Evolutionary conservation across 2,888 invertebrate species (phyloP).

Genomic region (Axea sp.): DNA sequence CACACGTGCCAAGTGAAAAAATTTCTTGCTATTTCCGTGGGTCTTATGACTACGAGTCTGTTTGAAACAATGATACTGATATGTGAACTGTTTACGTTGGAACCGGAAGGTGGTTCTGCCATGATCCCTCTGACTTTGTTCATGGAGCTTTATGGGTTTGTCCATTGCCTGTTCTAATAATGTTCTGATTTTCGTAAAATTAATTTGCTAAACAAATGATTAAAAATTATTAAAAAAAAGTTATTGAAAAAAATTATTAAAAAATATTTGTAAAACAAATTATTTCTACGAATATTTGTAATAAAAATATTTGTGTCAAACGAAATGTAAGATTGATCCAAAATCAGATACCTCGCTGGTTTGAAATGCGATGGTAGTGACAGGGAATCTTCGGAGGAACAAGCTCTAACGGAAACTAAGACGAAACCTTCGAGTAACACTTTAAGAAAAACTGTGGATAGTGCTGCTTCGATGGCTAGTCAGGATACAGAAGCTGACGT

Average conservation of each 20-base stretch:
- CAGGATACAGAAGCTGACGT: conserved; percentile 72
- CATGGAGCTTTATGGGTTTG: conserved; percentile 80
- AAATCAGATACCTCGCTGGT: conserved; percentile 72
- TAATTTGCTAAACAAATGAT: too few relatives aligned
- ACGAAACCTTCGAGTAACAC: conserved; percentile 33
- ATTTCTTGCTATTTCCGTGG: conserved; percentile 87
- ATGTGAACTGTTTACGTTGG: conserved; percentile 90
- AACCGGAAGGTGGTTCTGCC: conserved; percentile 90
- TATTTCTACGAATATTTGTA: too few relatives aligned
- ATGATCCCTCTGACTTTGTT: conserved; percentile 85
- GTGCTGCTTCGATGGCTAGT: conserved; percentile 57
- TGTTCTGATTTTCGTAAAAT: too few relatives aligned
- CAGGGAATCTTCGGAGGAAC: conserved; percentile 64
- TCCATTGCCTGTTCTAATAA: conserved; percentile 6
- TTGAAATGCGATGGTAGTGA: conserved; percentile 72
- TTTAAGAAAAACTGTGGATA: conserved; percentile 24
- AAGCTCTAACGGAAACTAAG: conserved; percentile 34
- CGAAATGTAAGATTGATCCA: conserved; percentile 15
- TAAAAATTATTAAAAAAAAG: too few relatives aligned
- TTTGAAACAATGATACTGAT: conserved; percentile 89
- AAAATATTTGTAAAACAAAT: too few relatives aligned
- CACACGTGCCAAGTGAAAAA: conserved; percentile 85
- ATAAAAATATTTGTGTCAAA: too few relatives aligned
- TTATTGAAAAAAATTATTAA: too few relatives aligned
- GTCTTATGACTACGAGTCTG: conserved; percentile 85